A percentile compares a stretch with the other conserved stretches of the same genome.
Evolutionary conservation across 2,888 invertebrate species (phyloP).

Genomic region (Eristalis arbustorum): DNA sequence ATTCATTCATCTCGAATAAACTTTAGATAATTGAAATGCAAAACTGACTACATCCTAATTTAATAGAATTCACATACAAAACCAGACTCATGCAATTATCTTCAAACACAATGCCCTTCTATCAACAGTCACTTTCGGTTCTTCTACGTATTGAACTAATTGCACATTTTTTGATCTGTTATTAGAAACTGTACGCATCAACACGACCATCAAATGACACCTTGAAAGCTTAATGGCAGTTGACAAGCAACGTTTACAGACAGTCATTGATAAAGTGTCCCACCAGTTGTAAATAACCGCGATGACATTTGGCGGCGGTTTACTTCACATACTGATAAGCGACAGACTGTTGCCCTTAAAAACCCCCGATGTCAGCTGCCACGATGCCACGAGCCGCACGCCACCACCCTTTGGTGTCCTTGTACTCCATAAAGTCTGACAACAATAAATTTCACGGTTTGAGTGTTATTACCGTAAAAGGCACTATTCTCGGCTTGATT

Average conservation of each 20-base stretch:
- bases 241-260: not conserved
- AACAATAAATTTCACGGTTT: slow-evolving; percentile 37
- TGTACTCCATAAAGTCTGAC: slow-evolving; percentile 41
- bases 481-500: not conserved
- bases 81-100: not conserved
- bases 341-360: not conserved
- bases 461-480: slow-evolving; percentile 29
- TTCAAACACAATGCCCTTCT: not conserved
- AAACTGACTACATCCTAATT: not conserved
- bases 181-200: not conserved
- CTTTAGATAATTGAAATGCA: not conserved
- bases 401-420: not conserved
- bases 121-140: not conserved
- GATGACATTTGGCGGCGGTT: slow-evolving; percentile 5
- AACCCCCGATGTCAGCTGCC: slow-evolving; percentile 20
- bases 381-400: not conserved
- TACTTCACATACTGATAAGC: slow-evolving; percentile 13
- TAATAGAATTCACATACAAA: not conserved
- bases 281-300: slow-evolving; percentile 17
- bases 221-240: not conserved
- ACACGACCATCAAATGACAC: not conserved
- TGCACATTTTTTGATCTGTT: not conserved
- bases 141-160: not conserved
- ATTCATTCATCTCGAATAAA: not conserved
- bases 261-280: slow-evolving; percentile 7